phyloP scores from a whole-genome alignment of 2,888 invertebrate species.

The Drosophila emarginata region DNA sequence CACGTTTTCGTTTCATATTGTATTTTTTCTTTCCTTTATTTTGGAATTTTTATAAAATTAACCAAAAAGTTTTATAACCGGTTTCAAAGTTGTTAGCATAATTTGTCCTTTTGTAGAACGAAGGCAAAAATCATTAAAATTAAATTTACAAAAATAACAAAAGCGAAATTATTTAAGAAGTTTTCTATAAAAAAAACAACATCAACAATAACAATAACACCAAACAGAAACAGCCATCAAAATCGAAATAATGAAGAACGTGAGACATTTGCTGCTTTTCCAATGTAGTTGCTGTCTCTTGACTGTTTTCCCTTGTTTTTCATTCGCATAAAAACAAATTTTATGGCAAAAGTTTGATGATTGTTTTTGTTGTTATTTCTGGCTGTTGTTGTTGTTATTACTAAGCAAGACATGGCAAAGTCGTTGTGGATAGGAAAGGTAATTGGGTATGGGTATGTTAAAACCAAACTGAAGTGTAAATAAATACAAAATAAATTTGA shows the following conservation, averaged over 20 bases:
- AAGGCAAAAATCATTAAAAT: constrained; percentile 43
- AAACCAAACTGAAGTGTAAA: constrained; percentile 64
- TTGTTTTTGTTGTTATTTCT: constrained; percentile 41
- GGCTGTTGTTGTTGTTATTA: not conserved
- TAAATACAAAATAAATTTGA: constrained; percentile 67
- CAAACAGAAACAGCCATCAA: constrained; percentile 53
- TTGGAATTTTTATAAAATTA: constrained; percentile 30
- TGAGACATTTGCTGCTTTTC: constrained; percentile 47
- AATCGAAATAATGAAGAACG: constrained; percentile 65
- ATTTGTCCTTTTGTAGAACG: constrained; percentile 32
- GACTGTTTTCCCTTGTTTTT: not conserved
- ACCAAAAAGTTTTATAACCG: constrained; percentile 21
- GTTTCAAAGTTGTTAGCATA: constrained; percentile 27
- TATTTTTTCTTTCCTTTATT: constrained; percentile 7
- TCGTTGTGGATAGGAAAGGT: not conserved
- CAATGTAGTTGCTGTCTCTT: not conserved
- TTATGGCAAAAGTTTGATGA: constrained; percentile 64
- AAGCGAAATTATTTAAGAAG: constrained; percentile 21
- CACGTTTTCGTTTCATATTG: constrained; percentile 16
- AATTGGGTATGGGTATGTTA: constrained; percentile 33
- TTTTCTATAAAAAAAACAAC: constrained; percentile 5
- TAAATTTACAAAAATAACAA: constrained; percentile 43
- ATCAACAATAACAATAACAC: constrained; percentile 7
- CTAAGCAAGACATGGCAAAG: not conserved
- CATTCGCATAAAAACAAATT: constrained; percentile 61